Evolutionary conservation across 2,888 invertebrate species (phyloP), one percentile per base, ranked within the genome.

Genomic region (Lasioglossum villosulum): DNA sequence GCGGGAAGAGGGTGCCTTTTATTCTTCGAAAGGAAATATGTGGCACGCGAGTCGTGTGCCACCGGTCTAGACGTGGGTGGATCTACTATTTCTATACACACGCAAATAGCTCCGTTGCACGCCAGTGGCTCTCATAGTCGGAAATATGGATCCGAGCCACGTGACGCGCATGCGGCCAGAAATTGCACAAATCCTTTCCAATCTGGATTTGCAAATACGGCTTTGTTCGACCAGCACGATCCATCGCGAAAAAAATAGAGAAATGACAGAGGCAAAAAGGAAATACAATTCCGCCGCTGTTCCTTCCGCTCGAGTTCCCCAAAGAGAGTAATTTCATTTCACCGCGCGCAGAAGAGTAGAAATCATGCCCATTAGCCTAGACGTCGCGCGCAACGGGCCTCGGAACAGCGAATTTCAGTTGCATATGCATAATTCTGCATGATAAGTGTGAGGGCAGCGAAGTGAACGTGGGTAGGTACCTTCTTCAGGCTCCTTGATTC

Each of bases 1-100:
- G 80, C 70, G 76, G 82, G 82, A 86, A 80, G 91, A 86, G 80
- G 86, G 75, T 74, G 76, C 59, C 70, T 86, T 86, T 86, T 84
- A 71, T 83, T 72, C 73, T 78, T 75, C 78, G 56, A 56, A 68
- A 86, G 84, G 83, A 86, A 89, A 83, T 83, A 83, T 83, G 79
- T 81, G 88, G 80, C 86, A 89, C 84, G 86, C 84, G 86, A 82
- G 79, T 86, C 88, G 83, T 88, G 88, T 83, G 88, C 86, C 86
- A 72, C 45, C 66, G 45, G 75, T 78, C 80, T 78, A 83, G 80
- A 82, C 59, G 78, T 72, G 74, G 84, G 87, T 87, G 84, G 87
- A 73, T 71, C 19, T 30, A 80, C 82, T 87, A 84, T 84, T 87
- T 78, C 82, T 87, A 79, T 73, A 81, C 75, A 78, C 45, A 74